A percentile compares a stretch with the other conserved stretches of the same genome.
These are phyloP conservation scores for Macrobrachium nipponense DNA, from an alignment of 1,140 invertebrate species.

Conservation along the genomic window DNA sequence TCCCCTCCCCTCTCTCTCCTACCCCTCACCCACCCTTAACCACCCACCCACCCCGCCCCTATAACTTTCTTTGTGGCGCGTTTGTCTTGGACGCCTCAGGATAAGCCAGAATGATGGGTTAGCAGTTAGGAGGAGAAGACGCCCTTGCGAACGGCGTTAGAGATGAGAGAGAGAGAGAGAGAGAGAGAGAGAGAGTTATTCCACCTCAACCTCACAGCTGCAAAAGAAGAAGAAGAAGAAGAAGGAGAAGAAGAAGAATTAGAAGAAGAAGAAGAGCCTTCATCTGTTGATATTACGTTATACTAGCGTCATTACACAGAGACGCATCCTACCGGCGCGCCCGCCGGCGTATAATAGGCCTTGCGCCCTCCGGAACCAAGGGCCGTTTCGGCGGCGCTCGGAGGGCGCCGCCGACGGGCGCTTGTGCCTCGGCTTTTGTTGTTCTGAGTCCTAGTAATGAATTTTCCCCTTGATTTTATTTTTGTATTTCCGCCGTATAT, in stretches of 20 bases:
- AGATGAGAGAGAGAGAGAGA: too few species aligned
- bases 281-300: slow-evolving; percentile 62
- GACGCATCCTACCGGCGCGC: background rate
- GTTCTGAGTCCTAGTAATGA: slow-evolving; percentile 62
- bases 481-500: slow-evolving; percentile 60
- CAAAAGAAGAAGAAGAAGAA: too few species aligned
- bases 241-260: too few species aligned
- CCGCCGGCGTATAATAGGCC: background rate
- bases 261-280: slow-evolving; percentile 19
- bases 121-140: too few species aligned
- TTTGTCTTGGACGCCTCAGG: too few species aligned
- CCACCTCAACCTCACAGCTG: slow-evolving; percentile 21
- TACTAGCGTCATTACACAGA: slow-evolving; percentile 25
- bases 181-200: background rate
- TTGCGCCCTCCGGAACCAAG: background rate
- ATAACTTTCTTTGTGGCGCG: background rate
- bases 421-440: slow-evolving; percentile 46
- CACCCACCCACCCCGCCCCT: background rate
- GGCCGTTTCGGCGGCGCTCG: background rate
- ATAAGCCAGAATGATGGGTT: too few species aligned
- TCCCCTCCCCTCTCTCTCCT: background rate
- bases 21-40: background rate
- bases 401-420: background rate
- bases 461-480: slow-evolving; percentile 63
- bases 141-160: too few species aligned